Evolutionary conservation across 2,797 vertebrate genomes (phyloP), one percentile per base, ranked within the genome.

Genomic region (Sebastes miniatus): DNA sequence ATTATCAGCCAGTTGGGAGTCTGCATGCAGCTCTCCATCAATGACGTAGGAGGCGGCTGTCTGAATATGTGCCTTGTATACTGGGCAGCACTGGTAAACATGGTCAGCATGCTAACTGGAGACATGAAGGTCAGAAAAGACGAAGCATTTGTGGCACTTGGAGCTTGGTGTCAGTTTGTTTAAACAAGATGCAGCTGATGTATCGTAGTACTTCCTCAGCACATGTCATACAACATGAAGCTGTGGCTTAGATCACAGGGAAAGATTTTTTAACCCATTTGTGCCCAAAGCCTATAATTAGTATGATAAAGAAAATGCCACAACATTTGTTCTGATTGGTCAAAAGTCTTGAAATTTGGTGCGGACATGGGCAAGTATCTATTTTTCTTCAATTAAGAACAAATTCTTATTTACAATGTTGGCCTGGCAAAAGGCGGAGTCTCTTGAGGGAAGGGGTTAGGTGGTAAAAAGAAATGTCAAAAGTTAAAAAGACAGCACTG

Each of bases 61-160:
- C 73, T 94, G 92, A 93, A 93, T 92, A 89, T 90, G 84, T 81
- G 79, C 92, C 82, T 92, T 93, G 91, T 93, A 61, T 87, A 82
- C 86, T 79, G 80, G 80, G 76, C 80, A 81, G 90, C 78, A 69
- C 75, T 75, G 77, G 81, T 72, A 89, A 91, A 91, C 93, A 94
- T 79, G 90, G 83, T 61, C 88, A 87, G 92, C 91, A 94, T 94
- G 87, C 74, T 93, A 94, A 94, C 91, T 83, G 82, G 67, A 84
- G 43, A 85, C 75, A 39, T 57, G 69, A 83, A 83, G 77, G 84
- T 81, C 73, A 78, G 13, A 73, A 22, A 72, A 75, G 62, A 70
- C 20, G 29, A 70, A 76, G 68, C 65, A 52, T 86, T 83, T 57
- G 27, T 63, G 8, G 10, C 27, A 20, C 39, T 54, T n/a, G 50